Evolutionary conservation across 2,113 vertebrate species (phyloP), one percentile per base, ranked within the genome.

Genomic region (Grallaria varia): DNA sequence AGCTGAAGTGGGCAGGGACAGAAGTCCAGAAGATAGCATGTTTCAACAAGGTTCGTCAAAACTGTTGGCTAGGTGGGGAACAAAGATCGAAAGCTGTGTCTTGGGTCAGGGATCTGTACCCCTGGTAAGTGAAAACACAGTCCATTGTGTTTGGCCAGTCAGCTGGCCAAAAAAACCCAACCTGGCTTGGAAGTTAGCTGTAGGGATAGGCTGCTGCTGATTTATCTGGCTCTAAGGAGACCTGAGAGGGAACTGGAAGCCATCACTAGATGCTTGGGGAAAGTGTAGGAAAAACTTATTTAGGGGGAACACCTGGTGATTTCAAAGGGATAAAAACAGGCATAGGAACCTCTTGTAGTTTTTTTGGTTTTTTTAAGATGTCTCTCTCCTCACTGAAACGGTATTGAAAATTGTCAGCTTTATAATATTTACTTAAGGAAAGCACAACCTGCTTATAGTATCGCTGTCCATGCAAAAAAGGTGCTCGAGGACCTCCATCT

Each of bases 361-460:
- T 42, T n/a, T n/a, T n/a, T n/a, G n/a, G 49, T 52, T 63, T 58
- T 67, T 75, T 9, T 18, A 39, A 64, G 27, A 22, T 24, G 7
- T 62, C 12, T 39, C 6, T 58, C 28, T 60, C 52, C 33, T n/a
- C 18, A 6, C 12, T 28, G 35, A 31, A 87, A 33, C 3, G 3
- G 17, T 42, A 62, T 5, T 79, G 44, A 79, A 84, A 87, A 53
- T 9, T 17, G 39, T 15, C 64, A 60, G 44, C 33, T 87, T 80
- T 63, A 28, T 15, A 60, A 3, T 16, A 50, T 72, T 77, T 63
- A 81, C 47, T 76, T 66, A 55, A 87, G 30, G 55, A 59, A 87
- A 89, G n/a, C 40, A 64, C 37, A 92, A 98, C 98, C 98, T 98
- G 96, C 95, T 98, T 96, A 42, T 98, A 99, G 95, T 97, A 98